Evolutionary conservation across 2,888 invertebrate species (phyloP).

Genomic region (Agelastica alni): DNA sequence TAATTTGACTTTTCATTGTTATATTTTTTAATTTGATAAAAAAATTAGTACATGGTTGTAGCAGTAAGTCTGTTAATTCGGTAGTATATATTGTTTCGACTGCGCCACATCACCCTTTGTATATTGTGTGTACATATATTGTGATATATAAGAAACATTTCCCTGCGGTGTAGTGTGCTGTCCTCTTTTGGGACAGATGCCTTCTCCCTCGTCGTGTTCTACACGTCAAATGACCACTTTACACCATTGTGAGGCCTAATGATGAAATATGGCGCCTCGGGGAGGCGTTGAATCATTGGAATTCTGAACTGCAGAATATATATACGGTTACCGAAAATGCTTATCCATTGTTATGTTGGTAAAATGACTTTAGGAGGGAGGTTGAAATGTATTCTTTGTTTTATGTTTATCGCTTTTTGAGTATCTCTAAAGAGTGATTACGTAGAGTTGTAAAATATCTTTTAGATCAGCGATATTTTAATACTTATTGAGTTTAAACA

Average conservation of each 20-base stretch:
- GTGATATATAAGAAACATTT: slow-evolving; percentile 44
- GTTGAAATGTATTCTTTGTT: slow-evolving; percentile 15
- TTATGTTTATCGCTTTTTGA: slow-evolving; percentile 28
- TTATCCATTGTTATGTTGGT: slow-evolving; percentile 37
- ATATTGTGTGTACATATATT: slow-evolving; percentile 1
- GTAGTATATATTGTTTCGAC: too few relatives aligned
- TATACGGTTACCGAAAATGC: slow-evolving; percentile 10
- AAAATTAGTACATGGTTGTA: too few relatives aligned
- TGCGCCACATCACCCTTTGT: not conserved
- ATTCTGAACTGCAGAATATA: slow-evolving; percentile 40
- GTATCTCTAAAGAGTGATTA: not conserved
- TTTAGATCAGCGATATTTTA: too few relatives aligned
- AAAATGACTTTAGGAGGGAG: slow-evolving; percentile 33
- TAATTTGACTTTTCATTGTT: too few relatives aligned
- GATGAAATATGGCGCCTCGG: slow-evolving; percentile 60
- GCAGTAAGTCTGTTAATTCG: too few relatives aligned
- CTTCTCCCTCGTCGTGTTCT: slow-evolving; percentile 48
- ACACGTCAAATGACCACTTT: slow-evolving; percentile 62
- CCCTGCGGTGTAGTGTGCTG: slow-evolving; percentile 47
- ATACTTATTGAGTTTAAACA: too few relatives aligned
- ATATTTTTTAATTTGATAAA: too few relatives aligned
- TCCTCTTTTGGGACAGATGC: slow-evolving; percentile 33
- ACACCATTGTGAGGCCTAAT: slow-evolving; percentile 58
- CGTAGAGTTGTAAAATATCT: too few relatives aligned
- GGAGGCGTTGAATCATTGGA: slow-evolving; percentile 59